Evolutionary conservation across 2,113 vertebrate species (phyloP).

Genomic region (Cynopterus brachyotis): DNA sequence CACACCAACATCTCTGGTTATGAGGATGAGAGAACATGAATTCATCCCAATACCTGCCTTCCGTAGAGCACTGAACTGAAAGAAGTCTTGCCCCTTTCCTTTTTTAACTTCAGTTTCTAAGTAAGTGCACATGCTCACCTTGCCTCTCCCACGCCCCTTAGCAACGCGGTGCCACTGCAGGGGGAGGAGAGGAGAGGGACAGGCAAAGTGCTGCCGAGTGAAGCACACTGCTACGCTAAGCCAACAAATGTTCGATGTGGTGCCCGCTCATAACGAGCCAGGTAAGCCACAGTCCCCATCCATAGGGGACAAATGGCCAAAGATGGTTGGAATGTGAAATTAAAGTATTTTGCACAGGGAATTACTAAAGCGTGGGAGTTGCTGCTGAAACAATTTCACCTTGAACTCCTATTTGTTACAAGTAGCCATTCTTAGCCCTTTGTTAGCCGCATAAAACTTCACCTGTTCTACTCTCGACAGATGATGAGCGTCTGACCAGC

Average conservation of each 20-base stretch:
- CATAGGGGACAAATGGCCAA: neutral
- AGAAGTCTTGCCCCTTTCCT: neutral
- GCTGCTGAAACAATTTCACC: neutral
- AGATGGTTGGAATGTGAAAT: neutral
- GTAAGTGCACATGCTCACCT: neutral
- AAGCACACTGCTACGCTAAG: neutral
- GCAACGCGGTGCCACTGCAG: neutral
- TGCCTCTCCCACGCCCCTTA: neutral
- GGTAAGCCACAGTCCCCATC: neutral
- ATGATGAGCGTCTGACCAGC: neutral
- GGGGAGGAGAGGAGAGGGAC: neutral
- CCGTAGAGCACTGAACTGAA: neutral
- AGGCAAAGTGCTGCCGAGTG: too few relatives aligned
- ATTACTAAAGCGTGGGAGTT: rapidly evolving
- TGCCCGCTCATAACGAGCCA: neutral
- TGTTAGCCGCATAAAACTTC: neutral
- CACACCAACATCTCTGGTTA: rapidly evolving
- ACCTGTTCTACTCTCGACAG: neutral
- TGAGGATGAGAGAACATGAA: neutral
- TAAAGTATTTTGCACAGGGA: neutral
- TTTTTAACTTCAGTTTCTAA: neutral
- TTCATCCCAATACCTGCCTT: neutral
- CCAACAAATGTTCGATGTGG: neutral
- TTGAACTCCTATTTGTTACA: neutral
- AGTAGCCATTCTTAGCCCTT: neutral